A percentile compares a stretch with the other conserved stretches of the same genome.
Evolutionary conservation across 2,888 invertebrate genomes (phyloP).

Genomic region (Andrena fulva): DNA sequence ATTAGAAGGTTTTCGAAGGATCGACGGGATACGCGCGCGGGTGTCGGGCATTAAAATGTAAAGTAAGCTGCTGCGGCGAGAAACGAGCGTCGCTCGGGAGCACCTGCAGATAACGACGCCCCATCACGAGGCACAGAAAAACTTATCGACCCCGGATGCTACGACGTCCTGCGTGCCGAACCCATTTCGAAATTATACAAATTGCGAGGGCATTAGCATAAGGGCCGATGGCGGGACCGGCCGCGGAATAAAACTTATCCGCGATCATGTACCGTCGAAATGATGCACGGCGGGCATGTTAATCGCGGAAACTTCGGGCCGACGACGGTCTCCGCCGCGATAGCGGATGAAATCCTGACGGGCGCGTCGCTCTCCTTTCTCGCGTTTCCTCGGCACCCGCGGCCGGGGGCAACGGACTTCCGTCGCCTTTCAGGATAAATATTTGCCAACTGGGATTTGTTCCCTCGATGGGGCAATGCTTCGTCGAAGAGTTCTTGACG

Average conservation of each 20-base stretch:
- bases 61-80: conserved; percentile 58
- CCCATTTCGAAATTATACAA: conserved; percentile 81
- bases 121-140: conserved; percentile 62
- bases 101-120: conserved; percentile 70
- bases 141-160: conserved; percentile 66
- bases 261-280: conserved; percentile 19
- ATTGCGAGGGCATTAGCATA: conserved; percentile 78
- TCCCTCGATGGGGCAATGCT: not conserved
- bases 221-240: conserved; percentile 12
- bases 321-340: not conserved
- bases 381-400: not conserved
- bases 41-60: conserved; percentile 64
- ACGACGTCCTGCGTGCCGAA: conserved; percentile 64
- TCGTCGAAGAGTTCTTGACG: not conserved
- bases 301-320: conserved; percentile 15
- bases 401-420: not conserved
- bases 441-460: not conserved
- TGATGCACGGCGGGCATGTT: conserved; percentile 26
- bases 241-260: conserved; percentile 28
- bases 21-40: conserved; percentile 39
- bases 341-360: not conserved
- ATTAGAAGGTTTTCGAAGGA: conserved; percentile 51
- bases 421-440: not conserved
- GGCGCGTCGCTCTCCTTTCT: not conserved
- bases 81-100: conserved; percentile 57